Evolutionary conservation across 2,797 vertebrate species (phyloP), one percentile per base, ranked within the genome.

Genomic region (Sebastes iracundus): DNA sequence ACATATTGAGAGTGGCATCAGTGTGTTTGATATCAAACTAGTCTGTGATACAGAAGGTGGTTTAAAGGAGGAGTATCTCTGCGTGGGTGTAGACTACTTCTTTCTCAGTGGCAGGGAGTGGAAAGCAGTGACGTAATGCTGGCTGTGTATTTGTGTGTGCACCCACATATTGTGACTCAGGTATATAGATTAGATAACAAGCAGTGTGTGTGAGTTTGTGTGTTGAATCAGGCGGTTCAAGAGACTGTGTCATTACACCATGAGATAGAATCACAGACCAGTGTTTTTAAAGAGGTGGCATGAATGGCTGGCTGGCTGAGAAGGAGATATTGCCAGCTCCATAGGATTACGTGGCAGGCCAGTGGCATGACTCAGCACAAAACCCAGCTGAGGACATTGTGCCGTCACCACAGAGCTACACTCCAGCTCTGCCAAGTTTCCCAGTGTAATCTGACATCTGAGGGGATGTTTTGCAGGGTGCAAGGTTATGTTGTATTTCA

Each of bases 151-250:
- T 80, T 88, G 65, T 89, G 82, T 75, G 79, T 73, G 72, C 75
- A 71, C 72, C 80, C 82, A 82, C 90, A 89, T 72, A 82, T 75
- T 90, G 76, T 92, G 91, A 93, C 89, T 93, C 86, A 75, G 90
- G 90, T 93, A 71, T 84, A 88, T 84, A 88, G 90, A 93, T 95
- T 87, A 93, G 86, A 93, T 90, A 90, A 90, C 82, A 87, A 77
- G 73, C 72, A 27, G 58, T 74, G 59, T 49, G 38, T 67, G 27
- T 71, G 65, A 72, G 75, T 81, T 28, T 65, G 59, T 77, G 61
- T 67, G 42, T 63, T 91, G 83, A 92, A 86, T 92, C 84, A 88
- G 75, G 80, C 67, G 75, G 72, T 79, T 82, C 49, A 82, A 69
- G 81, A 87, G 82, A 80, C 83, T 73, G 75, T 90, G 53, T 90